Evolutionary conservation across 2,113 vertebrate species (phyloP), one percentile per base, ranked within the genome.

Genomic region (Thunnus thynnus): DNA sequence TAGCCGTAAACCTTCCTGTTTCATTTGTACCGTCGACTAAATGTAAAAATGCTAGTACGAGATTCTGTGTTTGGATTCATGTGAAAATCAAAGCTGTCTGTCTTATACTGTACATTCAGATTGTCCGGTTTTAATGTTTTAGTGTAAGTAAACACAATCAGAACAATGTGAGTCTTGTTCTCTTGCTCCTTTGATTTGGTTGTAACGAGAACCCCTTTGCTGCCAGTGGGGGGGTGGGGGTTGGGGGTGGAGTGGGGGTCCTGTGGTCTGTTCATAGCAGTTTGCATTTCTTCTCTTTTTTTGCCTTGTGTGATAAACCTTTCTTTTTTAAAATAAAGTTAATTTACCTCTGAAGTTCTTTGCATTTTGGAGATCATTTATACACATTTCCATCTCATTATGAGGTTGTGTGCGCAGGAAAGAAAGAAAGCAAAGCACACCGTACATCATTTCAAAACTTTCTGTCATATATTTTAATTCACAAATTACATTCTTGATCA

Each of bases 261-360:
- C 93, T 96, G 94, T 96, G 96, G 96, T 96, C 94, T 97, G 96
- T 97, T 97, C 95, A 95, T 96, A 96, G 93, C 94, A 94, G 95
- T 98, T 96, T 97, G 95, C 96, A 96, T 92, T 96, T 95, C 95
- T 96, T 94, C 94, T 94, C 93, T 94, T 96, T 96, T 72, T 93
- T 92, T 90, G 95, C 96, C 96, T 99, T 96, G 96, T 96, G 96
- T 96, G 97, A 97, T 94, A 96, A 95, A 96, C 91, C 94, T 96
- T 96, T 92, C 92, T 96, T 97, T 97, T 96, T 96, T 90, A 90
- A 93, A 98, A 98, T 98, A 98, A 99, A 98, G 95, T 94, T 94
- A 20, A 93, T 96, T 97, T 92, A 93, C 93, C 89, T 91, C 76
- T 75, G 85, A 88, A 22, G 16, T 27, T 79, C 7, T 67, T 30